Conservation (phyloP, 2,888 invertebrate species). For the Amiota mariae region DNA sequence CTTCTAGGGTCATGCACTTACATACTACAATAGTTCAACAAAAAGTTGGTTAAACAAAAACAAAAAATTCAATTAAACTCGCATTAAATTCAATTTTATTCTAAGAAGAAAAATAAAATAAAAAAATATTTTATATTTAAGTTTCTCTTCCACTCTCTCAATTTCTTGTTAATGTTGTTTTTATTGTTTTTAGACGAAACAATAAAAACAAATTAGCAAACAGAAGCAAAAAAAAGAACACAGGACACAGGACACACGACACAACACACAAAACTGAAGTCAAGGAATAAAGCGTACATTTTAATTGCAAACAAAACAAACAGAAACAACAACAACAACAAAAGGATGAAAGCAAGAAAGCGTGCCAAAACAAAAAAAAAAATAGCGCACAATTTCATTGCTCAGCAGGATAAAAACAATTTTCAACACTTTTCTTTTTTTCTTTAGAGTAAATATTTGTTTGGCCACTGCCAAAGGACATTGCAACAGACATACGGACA, state of each 20-base stretch:
- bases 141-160: background rate
- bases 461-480: background rate
- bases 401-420: constrained; percentile 10
- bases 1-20: background rate
- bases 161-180: no score
- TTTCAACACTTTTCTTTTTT: no score
- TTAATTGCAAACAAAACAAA: constrained; percentile 53
- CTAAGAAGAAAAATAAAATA: background rate
- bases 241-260: constrained; percentile 48
- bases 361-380: background rate
- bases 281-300: constrained; percentile 53
- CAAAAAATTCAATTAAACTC: constrained; percentile 15
- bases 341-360: constrained; percentile 9
- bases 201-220: constrained; percentile 18
- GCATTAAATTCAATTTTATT: constrained; percentile 9
- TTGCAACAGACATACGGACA: constrained; percentile 7
- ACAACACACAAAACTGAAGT: constrained; percentile 37
- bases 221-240: constrained; percentile 29
- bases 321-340: constrained; percentile 62
- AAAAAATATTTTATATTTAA: background rate
- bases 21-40: background rate
- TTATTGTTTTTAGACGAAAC: background rate
- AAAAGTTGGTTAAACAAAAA: background rate
- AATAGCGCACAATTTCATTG: background rate
- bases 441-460: no score